phyloP scores from a whole-genome alignment of 1,140 invertebrate genomes.

The Habropoda laboriosa region DNA sequence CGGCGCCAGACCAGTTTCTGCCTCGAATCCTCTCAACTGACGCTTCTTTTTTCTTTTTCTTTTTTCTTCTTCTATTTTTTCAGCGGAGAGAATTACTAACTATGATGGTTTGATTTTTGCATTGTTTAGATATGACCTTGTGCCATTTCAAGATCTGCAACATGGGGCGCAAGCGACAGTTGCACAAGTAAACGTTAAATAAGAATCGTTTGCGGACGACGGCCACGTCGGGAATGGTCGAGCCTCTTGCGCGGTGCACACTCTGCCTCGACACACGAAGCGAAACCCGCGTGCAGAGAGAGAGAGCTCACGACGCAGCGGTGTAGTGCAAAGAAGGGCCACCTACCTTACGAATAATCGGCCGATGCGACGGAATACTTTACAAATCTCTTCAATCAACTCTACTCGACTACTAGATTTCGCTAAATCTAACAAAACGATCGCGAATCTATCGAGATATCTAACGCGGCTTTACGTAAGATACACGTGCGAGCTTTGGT shows the following conservation, averaged over 20 bases:
- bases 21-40: neutral
- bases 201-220: conserved; percentile 6
- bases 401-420: neutral
- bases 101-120: conserved; percentile 11
- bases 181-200: conserved; percentile 50
- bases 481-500: too few relatives aligned
- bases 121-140: conserved; percentile 83
- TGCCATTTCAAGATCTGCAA: conserved; percentile 86
- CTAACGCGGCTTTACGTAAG: too few relatives aligned
- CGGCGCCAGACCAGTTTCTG: conserved; percentile 44
- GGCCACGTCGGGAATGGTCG: conserved; percentile 26
- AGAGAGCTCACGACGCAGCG: neutral
- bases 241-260: conserved; percentile 34
- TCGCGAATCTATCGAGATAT: neutral
- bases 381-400: neutral
- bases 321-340: neutral
- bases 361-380: neutral
- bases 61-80: neutral
- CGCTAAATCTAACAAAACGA: neutral
- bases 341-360: neutral
- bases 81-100: neutral
- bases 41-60: too few relatives aligned
- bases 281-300: conserved; percentile 16
- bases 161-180: conserved; percentile 83
- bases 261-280: neutral